These are phyloP conservation scores for Neoscelio sp. DNA, from an alignment of 2,888 invertebrate genomes.

Conservation along the genomic window DNA sequence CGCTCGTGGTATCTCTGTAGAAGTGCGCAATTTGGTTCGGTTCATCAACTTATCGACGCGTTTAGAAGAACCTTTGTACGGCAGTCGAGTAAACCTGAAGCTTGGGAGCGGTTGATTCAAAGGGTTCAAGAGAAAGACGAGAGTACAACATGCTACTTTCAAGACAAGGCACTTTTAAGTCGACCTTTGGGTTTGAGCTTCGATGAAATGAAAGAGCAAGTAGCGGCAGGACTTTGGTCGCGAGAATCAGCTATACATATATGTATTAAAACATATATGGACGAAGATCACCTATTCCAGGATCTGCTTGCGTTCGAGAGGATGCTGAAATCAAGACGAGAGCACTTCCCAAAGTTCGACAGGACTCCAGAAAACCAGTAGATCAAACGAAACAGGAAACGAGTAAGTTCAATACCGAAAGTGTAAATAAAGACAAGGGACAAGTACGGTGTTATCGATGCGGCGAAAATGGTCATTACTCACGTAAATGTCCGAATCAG, in stretches of 20 bases:
- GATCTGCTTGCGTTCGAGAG: constrained; percentile 2
- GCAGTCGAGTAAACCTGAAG: constrained; percentile 2
- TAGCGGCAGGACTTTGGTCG: constrained; percentile 4
- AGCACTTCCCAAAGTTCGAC: constrained; percentile 13
- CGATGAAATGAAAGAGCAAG: constrained; percentile 29
- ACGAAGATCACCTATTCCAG: not conserved
- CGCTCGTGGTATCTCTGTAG: constrained; percentile 27
- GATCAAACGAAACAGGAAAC: not conserved
- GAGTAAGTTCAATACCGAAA: constrained; percentile 7
- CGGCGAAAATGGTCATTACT: not conserved
- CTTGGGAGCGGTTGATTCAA: constrained; percentile 35
- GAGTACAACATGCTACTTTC: constrained; percentile 34
- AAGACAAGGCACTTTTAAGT: constrained; percentile 7
- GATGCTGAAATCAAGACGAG: not conserved
- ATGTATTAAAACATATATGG: not conserved
- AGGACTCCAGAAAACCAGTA: constrained; percentile 4
- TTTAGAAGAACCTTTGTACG: constrained; percentile 22
- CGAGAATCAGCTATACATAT: constrained; percentile 33
- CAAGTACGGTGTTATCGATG: not conserved
- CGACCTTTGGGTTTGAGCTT: constrained; percentile 26
- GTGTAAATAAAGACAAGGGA: not conserved
- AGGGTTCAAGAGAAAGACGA: constrained; percentile 32
- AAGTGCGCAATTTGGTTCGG: not conserved
- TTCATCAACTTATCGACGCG: not conserved
- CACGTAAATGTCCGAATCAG: constrained; percentile 9